These are phyloP conservation scores for Lordiphosa stackelbergi DNA, from an alignment of 1,140 invertebrate species.

Conservation along the genomic window DNA sequence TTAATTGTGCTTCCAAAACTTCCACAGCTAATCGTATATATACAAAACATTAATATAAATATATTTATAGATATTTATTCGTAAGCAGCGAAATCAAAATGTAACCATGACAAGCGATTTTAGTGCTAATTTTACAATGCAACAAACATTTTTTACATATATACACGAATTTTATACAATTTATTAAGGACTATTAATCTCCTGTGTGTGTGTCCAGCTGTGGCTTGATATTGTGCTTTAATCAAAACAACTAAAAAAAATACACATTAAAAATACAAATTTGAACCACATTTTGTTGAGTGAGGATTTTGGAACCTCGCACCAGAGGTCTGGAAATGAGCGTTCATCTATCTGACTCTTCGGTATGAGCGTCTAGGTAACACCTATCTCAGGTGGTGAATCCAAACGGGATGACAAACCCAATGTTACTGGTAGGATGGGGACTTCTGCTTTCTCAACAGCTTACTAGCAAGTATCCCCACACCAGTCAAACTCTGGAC, in stretches of 20 bases:
- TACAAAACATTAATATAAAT: slow-evolving; percentile 6
- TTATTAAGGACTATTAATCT: slow-evolving; percentile 6
- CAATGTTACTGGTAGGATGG: no score
- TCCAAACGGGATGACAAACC: no score
- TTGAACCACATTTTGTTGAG: no score
- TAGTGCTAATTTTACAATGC: slow-evolving; percentile 65
- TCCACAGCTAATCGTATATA: slow-evolving; percentile 20
- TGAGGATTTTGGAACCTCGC: no score
- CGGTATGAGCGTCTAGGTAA: no score
- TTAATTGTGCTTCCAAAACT: slow-evolving; percentile 56
- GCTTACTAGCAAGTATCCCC: no score
- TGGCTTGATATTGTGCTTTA: slow-evolving; percentile 67
- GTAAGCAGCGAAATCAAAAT: slow-evolving; percentile 43
- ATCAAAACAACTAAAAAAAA: slow-evolving; percentile 21
- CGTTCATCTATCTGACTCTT: no score
- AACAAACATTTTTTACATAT: slow-evolving; percentile 34
- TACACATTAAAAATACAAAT: slow-evolving; percentile 14
- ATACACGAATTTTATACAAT: slow-evolving; percentile 25
- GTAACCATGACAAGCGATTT: slow-evolving; percentile 39
- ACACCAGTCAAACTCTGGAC: no score
- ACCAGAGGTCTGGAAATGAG: no score
- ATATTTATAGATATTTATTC: slow-evolving; percentile 8
- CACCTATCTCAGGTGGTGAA: no score
- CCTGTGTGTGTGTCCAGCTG: slow-evolving; percentile 31
- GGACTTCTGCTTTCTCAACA: no score